Percentiles rank a stretch among this genome's conserved stretches.
Evolutionary conservation across 2,888 invertebrate genomes (phyloP).

Genomic region (Dynastes hyllus): DNA sequence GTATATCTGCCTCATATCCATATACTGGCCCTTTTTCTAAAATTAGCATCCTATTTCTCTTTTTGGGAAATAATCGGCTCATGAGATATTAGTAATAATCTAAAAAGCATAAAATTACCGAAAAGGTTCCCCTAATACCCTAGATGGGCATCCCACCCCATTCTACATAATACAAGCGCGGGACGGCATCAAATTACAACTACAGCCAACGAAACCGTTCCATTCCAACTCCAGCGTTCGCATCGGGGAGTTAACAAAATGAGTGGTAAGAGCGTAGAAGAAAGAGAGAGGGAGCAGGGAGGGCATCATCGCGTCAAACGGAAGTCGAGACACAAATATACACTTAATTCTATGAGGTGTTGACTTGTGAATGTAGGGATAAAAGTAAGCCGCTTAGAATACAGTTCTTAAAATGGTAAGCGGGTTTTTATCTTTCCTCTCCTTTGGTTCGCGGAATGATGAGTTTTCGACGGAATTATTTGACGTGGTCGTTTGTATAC

Average conservation of each 20-base stretch:
- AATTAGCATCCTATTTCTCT: constrained; percentile 6
- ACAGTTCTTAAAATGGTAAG: constrained; percentile 43
- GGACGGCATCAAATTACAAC: constrained; percentile 30
- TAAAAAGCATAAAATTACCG: constrained; percentile 40
- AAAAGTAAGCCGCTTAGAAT: constrained; percentile 49
- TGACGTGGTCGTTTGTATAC: background rate
- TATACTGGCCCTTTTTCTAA: background rate
- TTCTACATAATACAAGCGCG: constrained; percentile 15
- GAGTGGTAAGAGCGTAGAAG: background rate
- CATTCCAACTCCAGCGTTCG: constrained; percentile 10
- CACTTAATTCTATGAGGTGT: constrained; percentile 49
- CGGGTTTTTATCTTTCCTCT: constrained; percentile 24
- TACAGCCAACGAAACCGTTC: constrained; percentile 17
- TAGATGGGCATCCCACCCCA: constrained; percentile 13
- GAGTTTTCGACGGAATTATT: background rate
- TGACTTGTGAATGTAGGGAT: constrained; percentile 49
- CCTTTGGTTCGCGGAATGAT: background rate
- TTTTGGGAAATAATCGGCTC: constrained; percentile 31
- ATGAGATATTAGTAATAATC: constrained; percentile 45
- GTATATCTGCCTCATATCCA: no score
- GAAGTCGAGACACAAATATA: constrained; percentile 47
- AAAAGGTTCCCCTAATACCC: constrained; percentile 41
- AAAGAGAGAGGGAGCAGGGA: background rate
- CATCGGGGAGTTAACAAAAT: constrained; percentile 14
- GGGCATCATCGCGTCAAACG: constrained; percentile 21